These are phyloP conservation scores for Allacma fusca DNA, from an alignment of 2,888 invertebrate species.

Conservation along the genomic window DNA sequence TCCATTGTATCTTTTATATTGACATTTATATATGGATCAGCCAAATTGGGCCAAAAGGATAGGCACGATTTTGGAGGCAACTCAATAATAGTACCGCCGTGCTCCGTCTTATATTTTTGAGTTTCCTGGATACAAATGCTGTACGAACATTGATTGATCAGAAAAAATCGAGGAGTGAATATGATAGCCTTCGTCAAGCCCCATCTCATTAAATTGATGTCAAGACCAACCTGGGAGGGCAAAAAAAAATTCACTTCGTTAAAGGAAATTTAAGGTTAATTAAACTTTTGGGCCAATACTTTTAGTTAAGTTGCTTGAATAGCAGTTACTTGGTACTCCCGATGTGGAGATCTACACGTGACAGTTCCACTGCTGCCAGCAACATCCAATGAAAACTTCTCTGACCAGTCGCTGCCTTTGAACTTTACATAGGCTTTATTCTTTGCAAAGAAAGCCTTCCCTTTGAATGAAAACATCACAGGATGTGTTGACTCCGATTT, in stretches of 20 bases:
- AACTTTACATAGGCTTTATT: constrained; percentile 90
- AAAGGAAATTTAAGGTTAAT: no score
- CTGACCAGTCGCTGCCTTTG: constrained; percentile 93
- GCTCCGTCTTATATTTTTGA: constrained; percentile 68
- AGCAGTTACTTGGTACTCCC: constrained; percentile 71
- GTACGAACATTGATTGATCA: constrained; percentile 85
- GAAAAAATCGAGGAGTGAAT: constrained; percentile 91
- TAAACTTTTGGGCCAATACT: no score
- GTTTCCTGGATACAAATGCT: constrained; percentile 81
- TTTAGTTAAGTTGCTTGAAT: no score
- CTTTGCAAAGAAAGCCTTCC: constrained; percentile 91
- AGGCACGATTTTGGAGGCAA: constrained; percentile 73
- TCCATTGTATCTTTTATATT: constrained; percentile 73
- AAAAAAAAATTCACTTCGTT: no score
- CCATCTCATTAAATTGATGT: constrained; percentile 88
- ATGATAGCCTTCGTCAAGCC: constrained; percentile 95
- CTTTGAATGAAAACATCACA: constrained; percentile 90
- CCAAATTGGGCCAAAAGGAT: constrained; percentile 81
- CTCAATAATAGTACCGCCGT: constrained; percentile 71
- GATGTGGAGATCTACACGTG: constrained; percentile 73
- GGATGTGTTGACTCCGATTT: constrained; percentile 83
- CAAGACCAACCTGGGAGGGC: constrained; percentile 82
- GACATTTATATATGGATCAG: constrained; percentile 69
- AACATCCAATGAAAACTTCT: constrained; percentile 95
- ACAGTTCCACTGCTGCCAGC: constrained; percentile 96